Evolutionary conservation across 2,888 invertebrate genomes (phyloP).

Genomic region (Boloria selene): DNA sequence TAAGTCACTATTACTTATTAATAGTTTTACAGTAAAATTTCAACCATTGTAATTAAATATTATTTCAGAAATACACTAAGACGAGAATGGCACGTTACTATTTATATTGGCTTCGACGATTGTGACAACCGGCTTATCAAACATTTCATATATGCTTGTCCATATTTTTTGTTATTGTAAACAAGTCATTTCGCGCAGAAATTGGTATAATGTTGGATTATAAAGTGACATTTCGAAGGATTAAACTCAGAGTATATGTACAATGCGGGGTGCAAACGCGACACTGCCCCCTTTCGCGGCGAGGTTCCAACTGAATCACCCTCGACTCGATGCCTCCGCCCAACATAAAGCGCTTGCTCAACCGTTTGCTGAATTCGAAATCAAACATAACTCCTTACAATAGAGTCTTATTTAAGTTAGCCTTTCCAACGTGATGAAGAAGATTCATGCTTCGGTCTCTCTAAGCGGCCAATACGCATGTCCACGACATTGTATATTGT

Average conservation of each 20-base stretch:
- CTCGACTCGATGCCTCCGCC: slow-evolving; percentile 80
- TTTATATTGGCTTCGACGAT: slow-evolving; percentile 57
- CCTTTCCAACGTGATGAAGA: slow-evolving; percentile 60
- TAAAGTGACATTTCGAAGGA: slow-evolving; percentile 69
- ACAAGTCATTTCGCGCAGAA: slow-evolving; percentile 33
- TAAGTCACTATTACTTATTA: slow-evolving; percentile 39
- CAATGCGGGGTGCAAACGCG: slow-evolving; percentile 64
- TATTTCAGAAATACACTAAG: slow-evolving; percentile 44
- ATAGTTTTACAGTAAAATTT: slow-evolving; percentile 45
- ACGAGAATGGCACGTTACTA: slow-evolving; percentile 61
- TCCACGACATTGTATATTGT: slow-evolving; percentile 75
- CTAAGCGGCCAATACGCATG: slow-evolving; percentile 80
- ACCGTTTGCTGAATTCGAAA: slow-evolving; percentile 47
- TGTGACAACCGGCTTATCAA: slow-evolving; percentile 60
- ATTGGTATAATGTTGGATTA: slow-evolving; percentile 36
- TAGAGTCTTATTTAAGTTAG: slow-evolving; percentile 54
- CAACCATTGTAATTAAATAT: slow-evolving; percentile 38
- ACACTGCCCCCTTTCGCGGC: slow-evolving; percentile 72
- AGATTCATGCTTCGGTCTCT: slow-evolving; percentile 76
- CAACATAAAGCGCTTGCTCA: slow-evolving; percentile 80
- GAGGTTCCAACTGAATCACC: slow-evolving; percentile 78
- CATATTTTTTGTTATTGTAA: slow-evolving; percentile 36
- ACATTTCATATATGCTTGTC: slow-evolving; percentile 40
- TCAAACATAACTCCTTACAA: slow-evolving; percentile 44
- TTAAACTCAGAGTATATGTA: slow-evolving; percentile 69